A percentile compares a stretch with the other conserved stretches of the same genome.
These are phyloP conservation scores for Chaetophractus vellerosus DNA, from an alignment of 2,797 vertebrate species.

Conservation along the genomic window DNA sequence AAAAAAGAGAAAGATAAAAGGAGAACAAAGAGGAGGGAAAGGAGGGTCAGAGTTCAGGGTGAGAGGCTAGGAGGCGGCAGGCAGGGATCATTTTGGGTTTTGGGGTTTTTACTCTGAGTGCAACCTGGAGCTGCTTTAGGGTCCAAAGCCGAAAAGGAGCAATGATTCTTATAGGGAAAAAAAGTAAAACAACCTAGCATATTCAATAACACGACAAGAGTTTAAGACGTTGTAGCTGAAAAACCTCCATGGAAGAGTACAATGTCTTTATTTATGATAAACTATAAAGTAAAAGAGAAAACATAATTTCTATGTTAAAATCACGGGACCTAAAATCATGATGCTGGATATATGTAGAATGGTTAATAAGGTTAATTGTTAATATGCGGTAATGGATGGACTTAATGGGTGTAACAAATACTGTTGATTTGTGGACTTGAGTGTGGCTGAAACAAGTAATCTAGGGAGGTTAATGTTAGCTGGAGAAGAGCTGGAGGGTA, in stretches of 20 bases:
- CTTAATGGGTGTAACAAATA: no score
- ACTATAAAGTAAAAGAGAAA: background rate
- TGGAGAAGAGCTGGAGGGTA: no score
- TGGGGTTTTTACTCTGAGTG: background rate
- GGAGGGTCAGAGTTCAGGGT: background rate
- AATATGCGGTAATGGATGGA: no score
- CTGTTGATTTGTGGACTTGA: no score
- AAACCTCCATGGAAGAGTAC: background rate
- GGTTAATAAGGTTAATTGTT: no score
- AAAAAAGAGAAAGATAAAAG: background rate
- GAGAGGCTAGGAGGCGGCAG: background rate
- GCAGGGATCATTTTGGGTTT: background rate
- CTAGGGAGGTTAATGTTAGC: no score
- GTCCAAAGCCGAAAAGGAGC: background rate
- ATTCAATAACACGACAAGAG: background rate
- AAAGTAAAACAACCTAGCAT: background rate
- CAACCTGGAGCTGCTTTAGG: background rate
- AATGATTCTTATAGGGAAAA: background rate
- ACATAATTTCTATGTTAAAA: background rate
- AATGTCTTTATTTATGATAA: background rate
- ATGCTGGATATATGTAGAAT: no score
- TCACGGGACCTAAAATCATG: background rate
- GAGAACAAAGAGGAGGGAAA: background rate
- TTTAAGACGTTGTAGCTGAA: background rate
- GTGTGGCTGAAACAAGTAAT: no score